These are phyloP conservation scores for Bombyx mandarina DNA, from an alignment of 1,140 invertebrate species.

Conservation along the genomic window DNA sequence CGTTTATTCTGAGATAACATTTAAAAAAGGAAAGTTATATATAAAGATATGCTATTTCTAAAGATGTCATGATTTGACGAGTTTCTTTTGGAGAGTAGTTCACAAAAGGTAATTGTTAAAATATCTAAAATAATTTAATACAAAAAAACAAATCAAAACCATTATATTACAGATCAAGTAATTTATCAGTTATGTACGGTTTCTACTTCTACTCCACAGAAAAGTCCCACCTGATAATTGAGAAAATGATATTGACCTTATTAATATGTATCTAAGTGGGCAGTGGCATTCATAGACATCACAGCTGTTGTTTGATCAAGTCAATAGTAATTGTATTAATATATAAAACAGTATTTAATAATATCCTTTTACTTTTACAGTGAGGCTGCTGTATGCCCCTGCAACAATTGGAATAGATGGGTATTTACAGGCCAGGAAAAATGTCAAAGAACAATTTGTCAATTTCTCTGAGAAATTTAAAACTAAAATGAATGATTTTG, in stretches of 20 bases:
- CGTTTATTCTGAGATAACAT: no score
- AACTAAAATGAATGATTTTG: slow-evolving; percentile 77
- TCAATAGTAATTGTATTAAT: background rate
- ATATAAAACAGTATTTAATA: background rate
- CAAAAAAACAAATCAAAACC: no score
- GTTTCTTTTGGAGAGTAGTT: no score
- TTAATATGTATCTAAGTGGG: background rate
- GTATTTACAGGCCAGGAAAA: slow-evolving; percentile 70
- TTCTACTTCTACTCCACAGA: no score
- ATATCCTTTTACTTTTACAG: slow-evolving; percentile 21
- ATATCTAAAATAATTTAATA: no score
- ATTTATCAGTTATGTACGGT: no score
- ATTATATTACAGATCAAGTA: no score
- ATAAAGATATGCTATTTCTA: no score
- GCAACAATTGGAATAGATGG: slow-evolving; percentile 73
- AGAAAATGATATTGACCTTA: background rate
- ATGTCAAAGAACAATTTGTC: slow-evolving; percentile 68
- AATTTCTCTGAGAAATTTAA: slow-evolving; percentile 77
- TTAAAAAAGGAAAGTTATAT: no score
- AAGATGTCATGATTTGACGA: no score
- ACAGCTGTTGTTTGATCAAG: no score
- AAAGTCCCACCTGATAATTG: background rate
- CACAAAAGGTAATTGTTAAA: no score
- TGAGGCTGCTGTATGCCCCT: slow-evolving; percentile 67
- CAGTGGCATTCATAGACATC: background rate